Conservation (phyloP, 2,888 invertebrate species). For the Scaptomyza polygonia region DNA sequence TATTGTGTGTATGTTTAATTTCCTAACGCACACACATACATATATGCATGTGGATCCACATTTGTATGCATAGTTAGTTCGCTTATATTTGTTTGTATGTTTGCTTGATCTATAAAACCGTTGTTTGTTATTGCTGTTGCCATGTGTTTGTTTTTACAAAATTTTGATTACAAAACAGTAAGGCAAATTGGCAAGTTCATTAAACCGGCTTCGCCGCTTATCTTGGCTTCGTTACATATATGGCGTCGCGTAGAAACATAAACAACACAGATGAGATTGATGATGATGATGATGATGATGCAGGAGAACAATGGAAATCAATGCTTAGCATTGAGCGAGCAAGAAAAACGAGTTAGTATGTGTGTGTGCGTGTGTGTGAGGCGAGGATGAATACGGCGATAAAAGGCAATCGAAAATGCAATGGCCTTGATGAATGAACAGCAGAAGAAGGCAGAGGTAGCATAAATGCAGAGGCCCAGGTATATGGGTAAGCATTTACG, state of each 20-base stretch:
- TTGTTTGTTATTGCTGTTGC: slow-evolving; percentile 37
- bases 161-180: slow-evolving; percentile 48
- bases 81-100: slow-evolving; percentile 1
- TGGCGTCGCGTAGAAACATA: slow-evolving; percentile 54
- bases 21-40: not conserved
- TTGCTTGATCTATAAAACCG: slow-evolving; percentile 29
- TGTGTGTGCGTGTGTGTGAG: slow-evolving; percentile 4
- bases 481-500: not conserved
- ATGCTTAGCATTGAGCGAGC: slow-evolving; percentile 3
- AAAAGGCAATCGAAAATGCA: slow-evolving; percentile 67
- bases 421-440: slow-evolving; percentile 65
- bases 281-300: slow-evolving; percentile 19
- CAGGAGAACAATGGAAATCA: slow-evolving; percentile 29
- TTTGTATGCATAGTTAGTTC: slow-evolving; percentile 10
- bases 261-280: slow-evolving; percentile 50
- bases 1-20: not conserved
- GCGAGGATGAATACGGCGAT: slow-evolving; percentile 43
- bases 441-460: slow-evolving; percentile 36
- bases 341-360: not conserved
- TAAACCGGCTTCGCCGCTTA: slow-evolving; percentile 61
- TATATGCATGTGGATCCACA: not conserved
- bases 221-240: slow-evolving; percentile 9
- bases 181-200: slow-evolving; percentile 72
- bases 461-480: slow-evolving; percentile 23
- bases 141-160: slow-evolving; percentile 35